These are phyloP conservation scores for Axea sp. DNA, from an alignment of 2,888 invertebrate species.

Conservation along the genomic window DNA sequence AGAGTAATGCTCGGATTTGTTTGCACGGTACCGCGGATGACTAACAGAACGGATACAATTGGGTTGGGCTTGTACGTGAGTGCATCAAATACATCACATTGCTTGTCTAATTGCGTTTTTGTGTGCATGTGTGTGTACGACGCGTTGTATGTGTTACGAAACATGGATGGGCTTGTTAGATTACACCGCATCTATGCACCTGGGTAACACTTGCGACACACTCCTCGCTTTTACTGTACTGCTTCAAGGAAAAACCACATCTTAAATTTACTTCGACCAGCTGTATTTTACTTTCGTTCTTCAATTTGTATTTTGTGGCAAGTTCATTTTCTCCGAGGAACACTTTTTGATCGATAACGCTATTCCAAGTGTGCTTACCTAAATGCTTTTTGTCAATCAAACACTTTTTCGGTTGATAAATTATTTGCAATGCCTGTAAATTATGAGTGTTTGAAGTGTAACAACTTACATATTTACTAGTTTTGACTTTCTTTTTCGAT, in stretches of 20 bases:
- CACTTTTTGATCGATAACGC: conserved; percentile 32
- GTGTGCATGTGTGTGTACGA: conserved; percentile 13
- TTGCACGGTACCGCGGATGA: conserved; percentile 37
- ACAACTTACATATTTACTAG: no score
- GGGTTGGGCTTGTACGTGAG: conserved; percentile 42
- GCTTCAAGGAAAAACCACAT: conserved; percentile 43
- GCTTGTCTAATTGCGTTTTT: conserved; percentile 37
- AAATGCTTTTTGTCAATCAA: no score
- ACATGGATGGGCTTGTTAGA: conserved; percentile 63
- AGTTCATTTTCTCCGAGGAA: background rate
- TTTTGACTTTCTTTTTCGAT: no score
- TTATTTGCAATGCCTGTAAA: no score
- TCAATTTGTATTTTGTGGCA: conserved; percentile 44
- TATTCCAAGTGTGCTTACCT: background rate
- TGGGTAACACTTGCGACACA: conserved; percentile 60
- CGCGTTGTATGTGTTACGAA: conserved; percentile 46
- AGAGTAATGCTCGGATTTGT: conserved; percentile 72
- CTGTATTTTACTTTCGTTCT: conserved; percentile 23
- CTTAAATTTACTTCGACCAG: conserved; percentile 31
- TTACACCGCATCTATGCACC: conserved; percentile 63
- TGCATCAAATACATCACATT: conserved; percentile 32
- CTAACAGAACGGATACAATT: conserved; percentile 10
- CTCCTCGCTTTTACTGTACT: conserved; percentile 40
- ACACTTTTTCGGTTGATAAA: no score
- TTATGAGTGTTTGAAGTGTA: no score